Evolutionary conservation across 2,888 invertebrate species (phyloP).

Genomic region (Subacronicta megacephala): DNA sequence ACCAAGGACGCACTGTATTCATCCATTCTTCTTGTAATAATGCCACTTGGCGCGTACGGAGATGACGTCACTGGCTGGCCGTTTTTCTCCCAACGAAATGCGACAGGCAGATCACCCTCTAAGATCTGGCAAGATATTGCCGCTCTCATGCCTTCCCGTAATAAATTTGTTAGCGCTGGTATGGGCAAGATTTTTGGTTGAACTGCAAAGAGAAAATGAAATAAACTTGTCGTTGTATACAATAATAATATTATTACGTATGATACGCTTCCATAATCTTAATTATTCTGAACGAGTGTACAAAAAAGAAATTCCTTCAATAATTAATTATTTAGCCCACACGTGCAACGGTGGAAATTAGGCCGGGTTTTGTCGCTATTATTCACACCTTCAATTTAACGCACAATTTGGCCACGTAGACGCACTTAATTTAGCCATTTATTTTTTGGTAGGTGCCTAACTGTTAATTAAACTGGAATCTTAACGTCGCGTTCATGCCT

Average conservation of each 20-base stretch:
- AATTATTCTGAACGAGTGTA: no score
- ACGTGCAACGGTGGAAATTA: constrained; percentile 31
- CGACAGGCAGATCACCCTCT: constrained; percentile 97
- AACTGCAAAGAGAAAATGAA: constrained; percentile 87
- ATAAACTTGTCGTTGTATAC: no score
- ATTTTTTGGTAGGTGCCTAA: constrained; percentile 59
- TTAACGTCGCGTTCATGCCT: constrained; percentile 59
- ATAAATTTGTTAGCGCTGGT: constrained; percentile 94
- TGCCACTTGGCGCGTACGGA: constrained; percentile 87
- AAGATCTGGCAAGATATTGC: constrained; percentile 97
- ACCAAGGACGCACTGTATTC: constrained; percentile 96
- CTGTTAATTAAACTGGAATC: constrained; percentile 74
- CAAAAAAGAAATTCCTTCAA: no score
- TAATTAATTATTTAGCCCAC: no score
- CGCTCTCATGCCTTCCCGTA: constrained; percentile 95
- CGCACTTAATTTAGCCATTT: constrained; percentile 60
- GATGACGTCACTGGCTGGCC: constrained; percentile 93
- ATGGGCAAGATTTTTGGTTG: constrained; percentile 96
- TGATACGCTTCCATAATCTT: no score
- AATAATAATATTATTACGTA: no score
- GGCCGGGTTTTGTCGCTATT: constrained; percentile 32
- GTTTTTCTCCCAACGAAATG: constrained; percentile 97
- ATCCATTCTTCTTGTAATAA: constrained; percentile 91
- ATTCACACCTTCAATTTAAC: constrained; percentile 55
- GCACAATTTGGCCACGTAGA: constrained; percentile 57